phyloP scores from a whole-genome alignment of 2,888 invertebrate species.

The Himalopsyche japonica region DNA sequence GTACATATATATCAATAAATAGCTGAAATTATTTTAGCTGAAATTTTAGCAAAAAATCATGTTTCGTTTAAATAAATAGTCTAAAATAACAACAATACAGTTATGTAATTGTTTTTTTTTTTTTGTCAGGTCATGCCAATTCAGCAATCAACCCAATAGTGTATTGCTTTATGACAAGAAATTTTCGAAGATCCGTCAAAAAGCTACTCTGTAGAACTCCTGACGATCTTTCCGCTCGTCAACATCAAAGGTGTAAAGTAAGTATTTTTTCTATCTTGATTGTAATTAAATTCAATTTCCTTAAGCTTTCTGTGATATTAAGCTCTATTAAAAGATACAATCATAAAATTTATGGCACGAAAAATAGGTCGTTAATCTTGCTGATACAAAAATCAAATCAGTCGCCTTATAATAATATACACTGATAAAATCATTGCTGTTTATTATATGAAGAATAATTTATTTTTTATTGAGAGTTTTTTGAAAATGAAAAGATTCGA shows the following conservation, averaged over 20 bases:
- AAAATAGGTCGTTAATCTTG: too few species aligned
- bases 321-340: too few species aligned
- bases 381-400: too few species aligned
- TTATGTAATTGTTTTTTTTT: not conserved
- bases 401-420: too few species aligned
- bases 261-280: conserved; percentile 21
- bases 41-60: too few species aligned
- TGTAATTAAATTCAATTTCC: too few species aligned
- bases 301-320: too few species aligned
- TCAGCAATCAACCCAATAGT: conserved; percentile 69
- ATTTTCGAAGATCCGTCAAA: conserved; percentile 70
- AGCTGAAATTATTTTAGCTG: too few species aligned
- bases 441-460: too few species aligned
- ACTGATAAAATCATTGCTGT: not conserved
- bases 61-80: not conserved
- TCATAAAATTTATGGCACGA: too few species aligned
- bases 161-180: conserved; percentile 68
- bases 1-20: not conserved
- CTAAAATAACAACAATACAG: not conserved
- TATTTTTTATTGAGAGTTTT: not conserved
- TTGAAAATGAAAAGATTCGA: not conserved
- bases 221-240: conserved; percentile 31
- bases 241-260: conserved; percentile 39
- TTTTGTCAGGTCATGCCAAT: conserved; percentile 61
- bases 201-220: conserved; percentile 60